These are phyloP conservation scores for Spilarctia lutea DNA, from an alignment of 2,888 invertebrate species.

Conservation along the genomic window DNA sequence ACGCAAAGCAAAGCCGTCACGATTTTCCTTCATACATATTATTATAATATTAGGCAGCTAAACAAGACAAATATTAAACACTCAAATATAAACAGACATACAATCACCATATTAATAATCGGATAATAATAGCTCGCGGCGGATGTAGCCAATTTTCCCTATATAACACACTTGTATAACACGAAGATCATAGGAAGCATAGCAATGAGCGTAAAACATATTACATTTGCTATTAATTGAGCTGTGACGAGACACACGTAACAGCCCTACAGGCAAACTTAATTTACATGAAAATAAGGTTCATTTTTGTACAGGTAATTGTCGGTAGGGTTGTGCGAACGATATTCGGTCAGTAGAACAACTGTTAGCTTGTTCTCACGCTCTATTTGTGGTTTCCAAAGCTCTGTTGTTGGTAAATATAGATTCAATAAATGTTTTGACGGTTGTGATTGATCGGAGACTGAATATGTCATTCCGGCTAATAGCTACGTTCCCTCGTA, in stretches of 20 bases:
- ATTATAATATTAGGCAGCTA: neutral
- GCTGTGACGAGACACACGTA: conserved; percentile 63
- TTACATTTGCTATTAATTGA: conserved; percentile 74
- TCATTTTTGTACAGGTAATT: conserved; percentile 42
- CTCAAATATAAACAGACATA: conserved; percentile 13
- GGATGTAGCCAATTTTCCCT: conserved; percentile 47
- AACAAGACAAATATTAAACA: conserved; percentile 5
- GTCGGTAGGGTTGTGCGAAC: conserved; percentile 51
- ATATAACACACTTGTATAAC: conserved; percentile 21
- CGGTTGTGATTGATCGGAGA: conserved; percentile 48
- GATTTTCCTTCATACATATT: neutral
- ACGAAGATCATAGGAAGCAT: conserved; percentile 59
- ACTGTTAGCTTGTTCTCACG: conserved; percentile 72
- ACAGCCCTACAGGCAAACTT: conserved; percentile 38
- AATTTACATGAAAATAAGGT: conserved; percentile 53
- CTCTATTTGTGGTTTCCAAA: conserved; percentile 71
- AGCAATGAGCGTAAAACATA: conserved; percentile 57
- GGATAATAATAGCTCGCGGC: conserved; percentile 24
- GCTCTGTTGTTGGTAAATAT: conserved; percentile 61
- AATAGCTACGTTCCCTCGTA: conserved; percentile 20
- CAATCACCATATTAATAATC: conserved; percentile 36
- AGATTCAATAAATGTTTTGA: conserved; percentile 62
- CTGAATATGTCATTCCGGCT: conserved; percentile 17
- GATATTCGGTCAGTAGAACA: conserved; percentile 60
- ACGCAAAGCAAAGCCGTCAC: neutral